Evolutionary conservation across 2,888 invertebrate genomes (phyloP).

Genomic region (Cryptocheilus praepositus): DNA sequence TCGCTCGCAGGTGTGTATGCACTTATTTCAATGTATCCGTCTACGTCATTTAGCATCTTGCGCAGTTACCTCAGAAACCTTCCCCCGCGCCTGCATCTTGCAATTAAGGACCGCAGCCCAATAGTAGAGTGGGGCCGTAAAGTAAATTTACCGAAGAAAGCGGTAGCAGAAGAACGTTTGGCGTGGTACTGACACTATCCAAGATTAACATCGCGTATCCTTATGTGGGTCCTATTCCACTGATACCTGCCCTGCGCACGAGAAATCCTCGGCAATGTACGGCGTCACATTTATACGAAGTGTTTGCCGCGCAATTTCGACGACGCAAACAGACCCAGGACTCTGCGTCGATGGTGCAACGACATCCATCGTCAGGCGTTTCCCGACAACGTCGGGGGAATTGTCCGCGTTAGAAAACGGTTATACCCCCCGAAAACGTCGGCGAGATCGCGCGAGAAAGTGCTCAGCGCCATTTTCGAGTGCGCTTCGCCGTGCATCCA

Average conservation of each 20-base stretch:
- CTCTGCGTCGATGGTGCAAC: slow-evolving; percentile 24
- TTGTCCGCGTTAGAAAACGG: slow-evolving; percentile 6
- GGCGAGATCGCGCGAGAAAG: neutral
- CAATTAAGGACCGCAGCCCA: too few relatives aligned
- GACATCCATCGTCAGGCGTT: slow-evolving; percentile 20
- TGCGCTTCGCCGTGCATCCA: neutral
- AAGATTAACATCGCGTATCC: slow-evolving; percentile 17
- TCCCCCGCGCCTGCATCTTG: too few relatives aligned
- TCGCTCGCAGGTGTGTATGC: too few relatives aligned
- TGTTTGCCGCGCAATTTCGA: slow-evolving; percentile 31
- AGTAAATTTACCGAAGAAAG: neutral
- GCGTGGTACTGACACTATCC: slow-evolving; percentile 5
- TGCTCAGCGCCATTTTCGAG: neutral
- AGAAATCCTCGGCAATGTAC: slow-evolving; percentile 39
- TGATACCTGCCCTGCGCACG: slow-evolving; percentile 15
- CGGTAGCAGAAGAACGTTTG: slow-evolving; percentile 15
- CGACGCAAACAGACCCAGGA: slow-evolving; percentile 30
- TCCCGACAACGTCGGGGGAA: neutral
- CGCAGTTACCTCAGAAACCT: too few relatives aligned
- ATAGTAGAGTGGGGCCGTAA: too few relatives aligned
- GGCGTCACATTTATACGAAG: slow-evolving; percentile 33
- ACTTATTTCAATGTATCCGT: too few relatives aligned
- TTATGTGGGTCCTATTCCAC: slow-evolving; percentile 40
- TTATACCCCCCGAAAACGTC: slow-evolving; percentile 9
- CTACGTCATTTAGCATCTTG: too few relatives aligned